phyloP scores from a whole-genome alignment of 1,140 invertebrate genomes.

The Philaenus spumarius region DNA sequence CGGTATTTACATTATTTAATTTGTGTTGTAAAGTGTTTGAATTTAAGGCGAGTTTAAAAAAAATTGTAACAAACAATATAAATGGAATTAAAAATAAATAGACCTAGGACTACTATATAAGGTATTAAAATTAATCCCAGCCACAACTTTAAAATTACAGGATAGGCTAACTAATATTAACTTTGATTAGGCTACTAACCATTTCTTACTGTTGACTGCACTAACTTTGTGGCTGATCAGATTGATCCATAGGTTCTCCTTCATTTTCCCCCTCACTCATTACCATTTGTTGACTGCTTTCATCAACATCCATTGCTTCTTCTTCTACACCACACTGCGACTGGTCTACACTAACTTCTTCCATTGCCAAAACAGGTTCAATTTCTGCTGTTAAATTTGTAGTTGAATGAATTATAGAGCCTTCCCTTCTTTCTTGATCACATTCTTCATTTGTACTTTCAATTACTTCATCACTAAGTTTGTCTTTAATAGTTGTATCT shows the following conservation, averaged over 20 bases:
- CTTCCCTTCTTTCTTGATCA: constrained; percentile 17
- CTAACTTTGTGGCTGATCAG: constrained; percentile 12
- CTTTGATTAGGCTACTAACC: background rate
- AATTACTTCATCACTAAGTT: constrained; percentile 2
- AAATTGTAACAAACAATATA: too few species aligned
- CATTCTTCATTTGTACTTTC: constrained; percentile 1
- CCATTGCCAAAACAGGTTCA: background rate
- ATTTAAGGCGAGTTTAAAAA: too few species aligned
- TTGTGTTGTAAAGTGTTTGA: too few species aligned
- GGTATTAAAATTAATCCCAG: too few species aligned
- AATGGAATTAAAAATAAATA: background rate
- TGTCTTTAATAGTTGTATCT: background rate
- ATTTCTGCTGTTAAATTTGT: constrained; percentile 1
- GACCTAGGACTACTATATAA: background rate
- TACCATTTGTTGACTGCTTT: constrained; percentile 8
- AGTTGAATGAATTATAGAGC: constrained; percentile 23
- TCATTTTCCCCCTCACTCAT: constrained; percentile 17
- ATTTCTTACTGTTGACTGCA: background rate
- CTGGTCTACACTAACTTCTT: constrained; percentile 14
- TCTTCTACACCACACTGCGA: constrained; percentile 7
- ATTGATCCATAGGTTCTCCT: constrained; percentile 18
- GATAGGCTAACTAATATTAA: background rate
- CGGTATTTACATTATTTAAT: too few species aligned
- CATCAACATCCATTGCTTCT: constrained; percentile 22
- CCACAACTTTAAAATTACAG: background rate